Base-by-base conservation (phyloP, 2,888 invertebrate species). In the Torymus tubicola region DNA sequence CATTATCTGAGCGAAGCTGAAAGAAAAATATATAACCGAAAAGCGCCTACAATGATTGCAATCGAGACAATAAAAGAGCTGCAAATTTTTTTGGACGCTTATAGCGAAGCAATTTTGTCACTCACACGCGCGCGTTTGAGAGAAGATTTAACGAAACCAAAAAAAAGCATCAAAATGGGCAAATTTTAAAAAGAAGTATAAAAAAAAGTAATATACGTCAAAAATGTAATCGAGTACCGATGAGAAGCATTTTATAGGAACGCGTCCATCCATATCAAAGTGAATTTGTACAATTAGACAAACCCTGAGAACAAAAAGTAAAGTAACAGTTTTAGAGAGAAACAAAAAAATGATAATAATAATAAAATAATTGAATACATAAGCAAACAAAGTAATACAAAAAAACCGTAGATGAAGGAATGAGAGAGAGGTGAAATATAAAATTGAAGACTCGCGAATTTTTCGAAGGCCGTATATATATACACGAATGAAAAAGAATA, bases 201-300 rank as follows among this genome's bases (percentile, higher is more conserved):
- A 42, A 42, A 42, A 42, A 42, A 42, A 42, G 8, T 42, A 42
- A 31, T 31, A 31, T 5, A 42, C 42, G 42, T 42, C 42, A 42
- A 42, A 31, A 69, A 52, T 24, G n/a, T 63, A 60, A 10, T 4
- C 14, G 61, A 65, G 31, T 31, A 31, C 31, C 72, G 61, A 75
- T 64, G 50, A 79, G 81, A 79, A 71, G 75, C 52, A 71, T 58
- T 71, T 79, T 68, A 82, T 82, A 78, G 71, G 73, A 74, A 72
- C 24, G 67, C 64, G 70, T 82, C 80, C 80, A 81, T 76, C 61
- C 78, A 75, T 75, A n/a, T n/a, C n/a, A 63, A 73, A 83, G 55
- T 78, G 68, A 78, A 78, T 76, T 77, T 60, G 58, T 76, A 81
- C 76, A 67, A 81, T 81, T 76, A 82, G 72, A 70, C 69, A 60